Evolutionary conservation across 37 sponge, comb jelly and placozoan species (phyloP), one percentile per base, ranked within the genome.

Genomic region (Bolinopsis microptera): DNA sequence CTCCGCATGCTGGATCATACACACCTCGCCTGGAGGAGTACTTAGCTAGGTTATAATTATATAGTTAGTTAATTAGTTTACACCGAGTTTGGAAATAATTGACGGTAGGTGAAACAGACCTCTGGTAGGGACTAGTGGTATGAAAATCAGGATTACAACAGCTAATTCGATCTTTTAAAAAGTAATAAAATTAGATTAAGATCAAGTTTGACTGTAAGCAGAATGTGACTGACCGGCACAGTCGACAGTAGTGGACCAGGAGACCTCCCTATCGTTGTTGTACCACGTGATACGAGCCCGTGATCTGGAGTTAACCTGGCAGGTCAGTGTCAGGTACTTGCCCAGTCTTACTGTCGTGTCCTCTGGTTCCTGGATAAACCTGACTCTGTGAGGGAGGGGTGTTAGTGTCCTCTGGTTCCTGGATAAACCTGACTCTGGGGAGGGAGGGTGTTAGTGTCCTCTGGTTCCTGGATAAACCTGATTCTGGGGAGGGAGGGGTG

Each of bases 291-390:
- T 86, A 1, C 24, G 26, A 36, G 90, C 32, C 16, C 23, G 61
- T 16, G 35, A 28, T 28, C 90, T 13, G 5, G 41, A 3, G 61
- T 86, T 86, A 5, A 86, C 90, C 5, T n/a, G 0, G 30, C 90
- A 86, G 0, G 61, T 41, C 48, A 86, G 40, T 3, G 26, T 16
- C 16, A 86, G 13, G 61, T 9, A 38, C 16, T 86, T 48, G 0
- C 90, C 90, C 26, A 86, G 61, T 48, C 13, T 22, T 25, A 86
- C 90, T 0, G 61, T 86, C 27, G 90, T 86, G 90, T 86, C 90
- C 24, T 38, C 28, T 8, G 90, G 90, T 48, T 86, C 90, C 61
- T 86, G 25, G 34, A 86, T 86, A 86, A 86, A 86, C 90, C 90
- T 2, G 8, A 86, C 25, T 27, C 90, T 86, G 90, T 5, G 31